Conservation (phyloP, 2,113 vertebrate genomes). For the Rhinolophus ferrumequinum region DNA sequence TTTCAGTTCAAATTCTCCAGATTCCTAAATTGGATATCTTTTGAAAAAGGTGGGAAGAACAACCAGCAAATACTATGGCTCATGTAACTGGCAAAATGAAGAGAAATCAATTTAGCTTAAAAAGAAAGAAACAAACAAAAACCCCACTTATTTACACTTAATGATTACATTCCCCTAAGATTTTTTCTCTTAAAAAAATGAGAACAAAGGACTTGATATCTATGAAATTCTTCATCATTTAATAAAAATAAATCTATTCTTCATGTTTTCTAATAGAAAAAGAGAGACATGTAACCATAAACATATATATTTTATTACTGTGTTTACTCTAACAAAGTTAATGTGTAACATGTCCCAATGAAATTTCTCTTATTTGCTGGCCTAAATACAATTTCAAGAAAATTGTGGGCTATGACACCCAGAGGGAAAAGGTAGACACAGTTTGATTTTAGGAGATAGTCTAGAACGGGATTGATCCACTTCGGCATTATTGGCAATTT, state of each 20-base stretch:
- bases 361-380: conserved; percentile 33
- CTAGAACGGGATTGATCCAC: background rate
- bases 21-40: background rate
- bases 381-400: conserved; percentile 52
- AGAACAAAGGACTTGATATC: background rate
- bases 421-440: background rate
- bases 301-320: background rate
- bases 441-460: background rate
- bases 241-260: conserved; percentile 39
- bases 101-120: conserved; percentile 7
- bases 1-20: background rate
- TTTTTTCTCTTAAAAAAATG: background rate
- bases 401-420: background rate
- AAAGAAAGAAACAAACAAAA: background rate
- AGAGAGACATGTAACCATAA: background rate
- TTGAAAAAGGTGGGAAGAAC: background rate
- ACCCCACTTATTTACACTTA: background rate
- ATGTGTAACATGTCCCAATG: background rate
- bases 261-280: background rate
- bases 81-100: background rate
- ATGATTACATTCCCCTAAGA: background rate
- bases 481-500: background rate
- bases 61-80: background rate
- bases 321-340: conserved; percentile 35
- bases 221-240: conserved; percentile 32